Evolutionary conservation across 64 coral and sea anemone species (phyloP), one percentile per base, ranked within the genome.

Genomic region (Cladopsammia gracilis): DNA sequence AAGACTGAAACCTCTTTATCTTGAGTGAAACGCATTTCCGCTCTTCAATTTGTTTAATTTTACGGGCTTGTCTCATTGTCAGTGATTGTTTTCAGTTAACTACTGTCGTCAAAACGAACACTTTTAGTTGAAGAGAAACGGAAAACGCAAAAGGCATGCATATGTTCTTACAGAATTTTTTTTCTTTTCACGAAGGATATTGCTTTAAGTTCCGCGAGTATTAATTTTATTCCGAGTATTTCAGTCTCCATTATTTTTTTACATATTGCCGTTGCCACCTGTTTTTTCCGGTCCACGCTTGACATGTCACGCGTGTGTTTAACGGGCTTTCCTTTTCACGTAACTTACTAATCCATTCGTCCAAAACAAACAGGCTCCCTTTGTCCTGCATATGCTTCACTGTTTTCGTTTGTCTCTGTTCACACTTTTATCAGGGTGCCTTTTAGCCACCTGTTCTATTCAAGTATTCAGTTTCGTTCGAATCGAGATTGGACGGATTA

Each of bases 301-400:
- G 61, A 68, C 62, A 84, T 49, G 62, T 51, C 62, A 49, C 43
- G 45, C 26, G 45, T 47, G 6, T 68, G 34, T 48, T 10, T 49
- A 10, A 22, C 46, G 9, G 34, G 80, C 19, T 19, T 4, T 65
- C 43, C 16, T 45, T 24, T 84, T 84, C 80, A 67, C 67, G 12
- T 9, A 68, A 5, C 80, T 67, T 68, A 34, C 80, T 68, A 23
- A 84, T 4, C 10, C 22, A 84, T 84, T 84, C 62, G 49, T 67
- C 62, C 61, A 84, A 82, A 84, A 84, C 62, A 84, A 84, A 84
- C 46, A 49, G 10, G 5, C 22, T 49, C 50, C 75, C 50, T 54
- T 77, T 77, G 75, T 77, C n/a, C 7, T 19, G 26, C 34, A 34
- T 10, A 68, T 45, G 80, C 61, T 84, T 84, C 62, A 84, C 8